A percentile compares a stretch with the other conserved stretches of the same genome.
phyloP scores from a whole-genome alignment of 1,140 invertebrate species.

The Anadara kagoshimensis region DNA sequence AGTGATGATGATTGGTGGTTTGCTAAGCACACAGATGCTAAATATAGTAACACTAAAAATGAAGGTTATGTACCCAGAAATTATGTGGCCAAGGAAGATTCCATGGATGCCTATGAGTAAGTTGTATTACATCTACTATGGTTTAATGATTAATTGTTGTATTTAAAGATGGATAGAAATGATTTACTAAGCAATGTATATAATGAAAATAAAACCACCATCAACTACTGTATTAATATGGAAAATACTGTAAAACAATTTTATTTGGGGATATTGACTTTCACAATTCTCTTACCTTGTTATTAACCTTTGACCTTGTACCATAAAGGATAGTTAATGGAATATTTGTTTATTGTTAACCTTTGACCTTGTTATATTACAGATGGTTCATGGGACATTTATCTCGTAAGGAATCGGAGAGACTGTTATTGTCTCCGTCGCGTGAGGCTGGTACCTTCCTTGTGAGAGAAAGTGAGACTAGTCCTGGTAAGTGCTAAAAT shows the following conservation, averaged over 20 bases:
- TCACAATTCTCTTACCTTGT: no score
- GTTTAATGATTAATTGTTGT: no score
- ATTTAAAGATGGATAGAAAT: neutral
- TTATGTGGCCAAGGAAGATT: constrained; percentile 98
- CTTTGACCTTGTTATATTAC: constrained; percentile 60
- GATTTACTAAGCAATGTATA: no score
- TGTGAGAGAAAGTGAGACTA: constrained; percentile 90
- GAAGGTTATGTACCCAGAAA: constrained; percentile 99
- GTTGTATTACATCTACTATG: constrained; percentile 15
- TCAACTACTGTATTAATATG: no score
- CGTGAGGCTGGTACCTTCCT: constrained; percentile 95
- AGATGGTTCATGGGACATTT: constrained; percentile 99
- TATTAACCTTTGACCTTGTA: no score
- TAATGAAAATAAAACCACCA: neutral
- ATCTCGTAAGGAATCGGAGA: constrained; percentile 95
- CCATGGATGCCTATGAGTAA: constrained; percentile 99
- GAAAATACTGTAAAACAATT: no score
- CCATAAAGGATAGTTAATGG: no score
- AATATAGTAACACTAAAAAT: constrained; percentile 90
- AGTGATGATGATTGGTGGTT: constrained; percentile 91
- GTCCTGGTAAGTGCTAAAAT: constrained; percentile 72
- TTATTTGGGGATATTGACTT: no score
- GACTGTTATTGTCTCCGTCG: constrained; percentile 87
- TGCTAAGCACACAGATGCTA: constrained; percentile 78
- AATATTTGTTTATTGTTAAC: no score